These are phyloP conservation scores for Campoletis sonorensis DNA, from an alignment of 1,140 invertebrate genomes.

Conservation along the genomic window DNA sequence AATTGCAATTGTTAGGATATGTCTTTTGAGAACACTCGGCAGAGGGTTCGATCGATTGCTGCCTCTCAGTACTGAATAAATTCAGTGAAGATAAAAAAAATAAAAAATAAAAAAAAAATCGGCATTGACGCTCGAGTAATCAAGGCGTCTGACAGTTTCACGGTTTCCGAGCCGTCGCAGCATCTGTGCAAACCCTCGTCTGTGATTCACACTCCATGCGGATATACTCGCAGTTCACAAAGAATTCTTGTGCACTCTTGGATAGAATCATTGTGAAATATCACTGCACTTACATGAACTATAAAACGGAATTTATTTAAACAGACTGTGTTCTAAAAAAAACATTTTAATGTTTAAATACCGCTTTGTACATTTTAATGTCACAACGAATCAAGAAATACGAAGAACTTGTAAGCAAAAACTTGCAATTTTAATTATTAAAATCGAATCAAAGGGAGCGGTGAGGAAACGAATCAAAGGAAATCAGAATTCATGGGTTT, in stretches of 20 bases:
- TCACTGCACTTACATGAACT: background rate
- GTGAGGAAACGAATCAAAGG: too few relatives aligned
- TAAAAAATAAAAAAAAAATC: background rate
- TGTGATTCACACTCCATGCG: background rate
- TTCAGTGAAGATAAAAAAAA: background rate
- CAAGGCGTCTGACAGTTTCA: background rate
- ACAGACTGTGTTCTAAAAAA: too few relatives aligned
- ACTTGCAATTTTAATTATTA: too few relatives aligned
- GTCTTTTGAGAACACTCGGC: background rate
- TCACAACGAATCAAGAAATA: too few relatives aligned
- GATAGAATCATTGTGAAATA: background rate
- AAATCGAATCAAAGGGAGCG: too few relatives aligned
- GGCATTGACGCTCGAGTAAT: background rate
- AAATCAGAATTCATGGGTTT: too few relatives aligned
- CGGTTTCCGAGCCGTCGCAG: background rate
- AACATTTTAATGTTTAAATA: too few relatives aligned
- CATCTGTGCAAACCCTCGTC: background rate
- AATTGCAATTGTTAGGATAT: too few relatives aligned
- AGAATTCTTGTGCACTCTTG: background rate
- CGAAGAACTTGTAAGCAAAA: too few relatives aligned
- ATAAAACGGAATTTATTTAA: too few relatives aligned
- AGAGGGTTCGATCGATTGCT: background rate
- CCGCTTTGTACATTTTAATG: too few relatives aligned
- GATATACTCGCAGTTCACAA: too few relatives aligned
- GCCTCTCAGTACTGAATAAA: background rate